These are phyloP conservation scores for Saimiri boliviensis DNA, from an alignment of 2,113 vertebrate genomes.

Conservation along the genomic window DNA sequence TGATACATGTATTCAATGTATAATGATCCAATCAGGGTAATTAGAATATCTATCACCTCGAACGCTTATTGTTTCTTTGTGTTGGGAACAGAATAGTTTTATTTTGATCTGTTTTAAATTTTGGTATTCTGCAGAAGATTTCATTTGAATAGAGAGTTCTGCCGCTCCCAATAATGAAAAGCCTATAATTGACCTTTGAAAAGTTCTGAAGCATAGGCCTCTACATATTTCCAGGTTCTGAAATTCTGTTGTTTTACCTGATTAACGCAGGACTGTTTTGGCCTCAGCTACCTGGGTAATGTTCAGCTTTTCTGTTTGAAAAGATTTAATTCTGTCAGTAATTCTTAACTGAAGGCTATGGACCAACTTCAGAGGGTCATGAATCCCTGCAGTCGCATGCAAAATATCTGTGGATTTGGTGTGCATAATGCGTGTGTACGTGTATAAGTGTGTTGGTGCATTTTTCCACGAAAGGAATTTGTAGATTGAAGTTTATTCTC, in stretches of 20 bases:
- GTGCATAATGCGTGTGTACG: background rate
- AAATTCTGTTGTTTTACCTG: conserved; percentile 6
- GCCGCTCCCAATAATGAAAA: background rate
- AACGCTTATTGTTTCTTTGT: background rate
- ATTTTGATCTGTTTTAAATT: background rate
- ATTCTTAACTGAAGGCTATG: background rate
- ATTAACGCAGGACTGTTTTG: background rate
- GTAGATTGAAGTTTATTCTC: background rate
- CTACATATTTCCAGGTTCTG: background rate
- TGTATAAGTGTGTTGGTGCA: background rate
- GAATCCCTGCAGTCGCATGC: background rate
- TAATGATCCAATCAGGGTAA: background rate
- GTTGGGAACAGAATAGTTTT: background rate
- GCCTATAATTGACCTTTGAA: background rate
- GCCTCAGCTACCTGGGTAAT: background rate
- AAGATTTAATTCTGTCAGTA: background rate
- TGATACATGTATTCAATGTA: background rate
- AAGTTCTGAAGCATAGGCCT: background rate
- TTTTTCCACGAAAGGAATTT: background rate
- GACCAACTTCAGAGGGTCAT: background rate
- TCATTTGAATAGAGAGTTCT: background rate
- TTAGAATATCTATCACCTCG: background rate
- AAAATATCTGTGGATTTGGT: background rate
- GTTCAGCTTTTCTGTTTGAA: conserved; percentile 37
- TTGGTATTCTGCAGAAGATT: background rate